Base-by-base conservation (phyloP, 2,888 invertebrate species). In the Leptinotarsa tumamoca region DNA sequence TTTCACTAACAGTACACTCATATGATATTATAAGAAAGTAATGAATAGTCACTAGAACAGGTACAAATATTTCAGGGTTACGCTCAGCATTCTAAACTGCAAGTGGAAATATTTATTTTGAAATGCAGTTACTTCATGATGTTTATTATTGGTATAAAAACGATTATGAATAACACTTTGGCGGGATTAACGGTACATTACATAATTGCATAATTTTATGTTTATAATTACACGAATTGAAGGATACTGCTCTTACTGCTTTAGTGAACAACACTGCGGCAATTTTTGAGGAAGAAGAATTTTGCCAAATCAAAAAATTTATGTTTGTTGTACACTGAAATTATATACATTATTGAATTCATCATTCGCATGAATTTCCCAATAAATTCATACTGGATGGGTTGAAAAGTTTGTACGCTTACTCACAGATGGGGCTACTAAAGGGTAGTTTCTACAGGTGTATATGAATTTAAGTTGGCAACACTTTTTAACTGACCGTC, bases 1-100 rank as follows among this genome's bases (percentile, higher is more conserved):
- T 71, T 76, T 76, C 73, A 17, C 70, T 76, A 76, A 76, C 72
- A 63, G 76, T 67, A 76, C 49, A 66, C 33, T 67, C 33, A 71
- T 66, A 33, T 68, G 58, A 63, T 49, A 71, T 56, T 63, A 63
- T 50, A 43, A 69, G 63, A 63, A 63, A 63, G 63, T 63, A 33
- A 63, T 63, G 63, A 43, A 63, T 63, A 63, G 27, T 17, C 33
- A 63, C 33, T 63, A 63, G 27, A n/a, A 43, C 43, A 63, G 63
- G 27, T 63, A 49, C 33, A 43, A 68, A 69, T 68, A 72, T 67
- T 72, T 72, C 72, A 72, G 72, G 72, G 72, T 72, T 72, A 72
- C 27, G 15, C 51, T 18, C 23, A 23, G 49, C 51, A 51, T 50
- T 68, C 33, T 52, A 58, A n/a, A 54, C 23, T 23, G 21, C 23